Evolutionary conservation across 1,140 invertebrate genomes (phyloP), one percentile per base, ranked within the genome.

Genomic region (Drosophila nannoptera): DNA sequence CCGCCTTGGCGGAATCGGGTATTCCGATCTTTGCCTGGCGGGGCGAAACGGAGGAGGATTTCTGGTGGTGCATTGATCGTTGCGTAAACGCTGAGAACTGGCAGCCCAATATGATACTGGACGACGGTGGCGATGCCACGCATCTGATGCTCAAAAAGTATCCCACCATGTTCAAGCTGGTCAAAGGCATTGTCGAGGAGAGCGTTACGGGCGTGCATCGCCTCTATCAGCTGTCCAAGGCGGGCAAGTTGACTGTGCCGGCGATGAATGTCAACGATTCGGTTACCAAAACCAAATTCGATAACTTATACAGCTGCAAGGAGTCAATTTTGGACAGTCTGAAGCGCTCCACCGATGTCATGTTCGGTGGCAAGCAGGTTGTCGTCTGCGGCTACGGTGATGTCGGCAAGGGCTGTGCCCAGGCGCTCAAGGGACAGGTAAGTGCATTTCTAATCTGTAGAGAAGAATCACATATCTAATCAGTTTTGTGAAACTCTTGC

Each of bases 261-360:
- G 98, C 98, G 2, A 99, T 99, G 97, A 99, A 99, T 91, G 97
- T 99, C 33, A 99, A 99, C 89, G 98, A 99, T 91, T 98, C 97
- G 22, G 97, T 99, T 7, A 99, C 97, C 0, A 99, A 99, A 92
- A 99, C 97, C n/a, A 99, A 99, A 91, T 99, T 98, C 90, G 98
- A 99, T 89, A 99, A 89, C 58, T 62, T 89, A 7, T 89, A 89
- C 46, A 92, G 92, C 92, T 84, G 87, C 73, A 87, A 90, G 69
- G 88, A 89, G 72, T 89, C 88, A 5, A 89, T 89, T 45, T 48
- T 89, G 69, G 88, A 89, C 64, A 90, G 87, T 42, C 72, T 90
- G n/a, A 90, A 90, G 72, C 77, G 87, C 11, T 88, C 88, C 53
- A 89, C 89, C 12, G 98, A 99, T 89, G 93, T 99, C 3, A 99